Conservation (phyloP, 1,140 invertebrate genomes). For the Ylistrum balloti region DNA sequence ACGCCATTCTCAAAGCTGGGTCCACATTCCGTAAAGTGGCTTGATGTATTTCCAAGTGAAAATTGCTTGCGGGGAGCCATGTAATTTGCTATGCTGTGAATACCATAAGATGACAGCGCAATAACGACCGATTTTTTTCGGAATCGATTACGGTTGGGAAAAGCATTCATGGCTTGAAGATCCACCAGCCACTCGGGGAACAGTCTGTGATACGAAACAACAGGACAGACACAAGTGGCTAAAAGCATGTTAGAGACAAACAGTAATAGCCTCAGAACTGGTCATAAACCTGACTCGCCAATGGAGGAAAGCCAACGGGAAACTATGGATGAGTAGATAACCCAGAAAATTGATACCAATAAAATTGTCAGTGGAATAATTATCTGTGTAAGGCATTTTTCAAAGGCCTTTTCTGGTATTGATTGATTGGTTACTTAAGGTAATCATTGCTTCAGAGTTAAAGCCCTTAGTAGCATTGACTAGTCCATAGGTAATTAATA, state of each 20-base stretch:
- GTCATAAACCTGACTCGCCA: conserved; percentile 17
- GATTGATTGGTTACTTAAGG: no score
- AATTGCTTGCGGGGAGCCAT: conserved; percentile 36
- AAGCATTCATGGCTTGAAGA: neutral
- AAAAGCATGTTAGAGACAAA: conserved; percentile 1
- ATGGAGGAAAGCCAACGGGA: neutral
- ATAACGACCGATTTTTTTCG: conserved; percentile 3
- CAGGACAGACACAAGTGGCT: neutral
- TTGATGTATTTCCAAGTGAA: conserved; percentile 35
- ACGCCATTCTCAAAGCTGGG: conserved; percentile 20
- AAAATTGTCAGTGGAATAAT: conserved; percentile 35
- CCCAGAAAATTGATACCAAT: conserved; percentile 6
- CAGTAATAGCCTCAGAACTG: neutral
- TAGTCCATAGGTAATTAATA: no score
- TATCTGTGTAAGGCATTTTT: neutral
- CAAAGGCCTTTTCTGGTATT: neutral
- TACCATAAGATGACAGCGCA: conserved; percentile 23
- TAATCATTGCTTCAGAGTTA: no score
- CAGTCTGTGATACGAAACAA: neutral
- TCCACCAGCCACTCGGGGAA: neutral
- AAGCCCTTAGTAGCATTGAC: no score
- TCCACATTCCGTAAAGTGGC: conserved; percentile 32
- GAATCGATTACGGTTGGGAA: conserved; percentile 7
- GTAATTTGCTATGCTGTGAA: conserved; percentile 38
- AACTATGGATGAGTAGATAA: neutral